Conservation (phyloP, 2,888 invertebrate species). For the Nemoura dubitans region DNA sequence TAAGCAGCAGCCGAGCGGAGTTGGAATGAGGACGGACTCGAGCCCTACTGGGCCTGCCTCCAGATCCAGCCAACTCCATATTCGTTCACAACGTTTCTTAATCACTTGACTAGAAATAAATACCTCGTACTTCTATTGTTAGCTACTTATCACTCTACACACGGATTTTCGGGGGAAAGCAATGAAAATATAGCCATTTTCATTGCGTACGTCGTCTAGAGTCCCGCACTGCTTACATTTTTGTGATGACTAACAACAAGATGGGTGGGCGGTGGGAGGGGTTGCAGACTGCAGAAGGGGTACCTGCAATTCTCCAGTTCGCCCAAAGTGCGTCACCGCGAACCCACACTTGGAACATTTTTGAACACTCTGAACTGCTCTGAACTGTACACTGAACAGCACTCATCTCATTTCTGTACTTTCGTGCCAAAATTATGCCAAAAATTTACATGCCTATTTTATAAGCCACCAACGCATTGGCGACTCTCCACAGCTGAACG, state of each 20-base stretch:
- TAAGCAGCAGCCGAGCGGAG: constrained; percentile 41
- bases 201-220: not conserved
- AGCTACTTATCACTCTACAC: not conserved
- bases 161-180: not conserved
- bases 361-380: not conserved
- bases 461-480: no score
- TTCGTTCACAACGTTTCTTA: constrained; percentile 16
- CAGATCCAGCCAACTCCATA: constrained; percentile 35
- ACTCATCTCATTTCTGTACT: no score
- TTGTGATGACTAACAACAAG: not conserved
- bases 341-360: not conserved
- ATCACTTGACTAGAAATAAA: constrained; percentile 7
- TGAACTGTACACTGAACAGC: no score
- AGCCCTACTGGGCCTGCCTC: constrained; percentile 49
- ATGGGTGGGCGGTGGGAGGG: not conserved
- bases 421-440: no score
- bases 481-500: no score
- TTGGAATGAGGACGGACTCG: constrained; percentile 46
- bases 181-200: not conserved
- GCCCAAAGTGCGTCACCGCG: not conserved
- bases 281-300: not conserved
- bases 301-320: not conserved
- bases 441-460: no score
- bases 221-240: not conserved
- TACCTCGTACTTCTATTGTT: not conserved